Base-by-base conservation (phyloP, 1,140 invertebrate species). In the Heliconius nattereri region DNA sequence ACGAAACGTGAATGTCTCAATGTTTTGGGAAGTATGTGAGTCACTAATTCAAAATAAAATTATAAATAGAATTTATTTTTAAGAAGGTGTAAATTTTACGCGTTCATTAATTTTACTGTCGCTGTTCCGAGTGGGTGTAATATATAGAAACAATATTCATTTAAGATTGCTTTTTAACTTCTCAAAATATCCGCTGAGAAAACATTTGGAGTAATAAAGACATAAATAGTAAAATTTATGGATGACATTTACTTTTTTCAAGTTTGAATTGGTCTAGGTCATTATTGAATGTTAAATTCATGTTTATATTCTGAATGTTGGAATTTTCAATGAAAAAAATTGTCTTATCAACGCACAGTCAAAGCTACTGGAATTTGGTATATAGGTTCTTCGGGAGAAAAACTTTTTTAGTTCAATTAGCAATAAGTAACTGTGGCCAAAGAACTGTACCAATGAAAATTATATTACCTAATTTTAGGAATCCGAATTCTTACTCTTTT, bases 41-140 rank as follows among this genome's bases (percentile, higher is more conserved):
- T 79, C 78, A 79, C 60, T 32, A 3, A 23, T 52, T 75, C 16
- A 78, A 54, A 54, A 66, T 66, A 66, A 78, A 74, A 52, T 54
- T 79, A 75, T 71, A 71, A 71, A 75, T 75, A 78, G 37, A 60
- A 35, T 35, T 29, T 45, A 52, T 79, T 75, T 79, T 79, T 75
- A 71, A n/a, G 32, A 74, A 70, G 54, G 66, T 74, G 66, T 37
- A 74, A 73, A 78, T 70, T 71, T 16, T 70, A 26, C 16, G 20
- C 16, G 45, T n/a, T 70, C 71, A 80, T 80, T 77, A 81, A 77
- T 81, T 74, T 73, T 70, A 13, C 71, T 74, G 54, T 70, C 57
- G 26, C 37, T 20, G n/a, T 20, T 52, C 29, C 26, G 72, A 60
- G 74, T 75, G 70, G 79, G 74, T 2, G 49, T 60, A 57, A 57